phyloP scores from a whole-genome alignment of 2,113 vertebrate genomes.

The Puma concolor region DNA sequence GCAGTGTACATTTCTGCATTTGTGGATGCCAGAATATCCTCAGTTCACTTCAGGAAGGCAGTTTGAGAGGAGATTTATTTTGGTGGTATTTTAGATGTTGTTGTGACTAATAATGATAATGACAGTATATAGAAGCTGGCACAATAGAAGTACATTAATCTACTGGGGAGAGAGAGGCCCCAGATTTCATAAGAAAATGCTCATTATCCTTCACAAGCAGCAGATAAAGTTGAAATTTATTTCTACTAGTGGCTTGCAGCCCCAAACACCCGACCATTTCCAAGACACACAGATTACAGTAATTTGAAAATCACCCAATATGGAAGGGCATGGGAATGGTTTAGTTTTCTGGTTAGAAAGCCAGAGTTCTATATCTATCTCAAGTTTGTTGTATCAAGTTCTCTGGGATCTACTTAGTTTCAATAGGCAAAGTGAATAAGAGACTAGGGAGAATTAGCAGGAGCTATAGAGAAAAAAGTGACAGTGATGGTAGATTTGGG shows the following conservation, averaged over 20 bases:
- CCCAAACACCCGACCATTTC: conserved; percentile 62
- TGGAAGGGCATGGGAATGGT: conserved; percentile 27
- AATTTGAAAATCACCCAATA: conserved; percentile 66
- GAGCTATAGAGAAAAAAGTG: background rate
- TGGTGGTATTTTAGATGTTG: conserved; percentile 64
- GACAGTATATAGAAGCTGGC: conserved; percentile 62
- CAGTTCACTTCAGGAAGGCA: conserved; percentile 67
- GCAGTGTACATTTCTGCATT: conserved; percentile 36
- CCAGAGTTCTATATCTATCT: conserved; percentile 37
- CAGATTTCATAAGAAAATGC: conserved; percentile 73
- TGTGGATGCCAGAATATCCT: conserved; percentile 57
- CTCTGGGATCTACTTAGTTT: conserved; percentile 47
- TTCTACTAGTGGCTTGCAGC: conserved; percentile 52
- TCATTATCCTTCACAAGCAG: conserved; percentile 73
- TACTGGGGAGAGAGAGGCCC: conserved; percentile 53
- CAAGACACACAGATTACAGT: conserved; percentile 67
- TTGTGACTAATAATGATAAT: conserved; percentile 75
- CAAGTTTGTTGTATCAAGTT: conserved; percentile 25
- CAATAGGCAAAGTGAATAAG: conserved; percentile 4
- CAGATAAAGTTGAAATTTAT: conserved; percentile 77
- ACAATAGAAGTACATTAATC: conserved; percentile 53
- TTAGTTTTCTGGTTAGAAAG: conserved; percentile 69
- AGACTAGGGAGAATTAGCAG: background rate
- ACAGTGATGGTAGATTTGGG: background rate
- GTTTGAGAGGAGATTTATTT: conserved; percentile 74